Conservation (phyloP, 2,888 invertebrate genomes). For the Abrostola triplasia region DNA sequence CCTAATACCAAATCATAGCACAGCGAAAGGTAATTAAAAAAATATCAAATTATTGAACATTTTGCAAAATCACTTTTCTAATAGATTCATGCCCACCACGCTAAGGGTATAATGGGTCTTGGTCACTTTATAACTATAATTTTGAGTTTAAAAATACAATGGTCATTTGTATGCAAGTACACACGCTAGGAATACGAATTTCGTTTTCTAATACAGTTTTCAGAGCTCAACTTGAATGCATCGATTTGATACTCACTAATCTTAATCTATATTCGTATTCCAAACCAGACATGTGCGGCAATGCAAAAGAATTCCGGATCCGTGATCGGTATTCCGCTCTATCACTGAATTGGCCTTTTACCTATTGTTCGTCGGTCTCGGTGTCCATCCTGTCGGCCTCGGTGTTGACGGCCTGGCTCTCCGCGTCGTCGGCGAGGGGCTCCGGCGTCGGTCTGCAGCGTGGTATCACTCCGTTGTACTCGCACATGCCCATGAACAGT, state of each 20-base stretch:
- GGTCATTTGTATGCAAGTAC: no score
- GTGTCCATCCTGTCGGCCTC: conserved; percentile 54
- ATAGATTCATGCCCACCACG: background rate
- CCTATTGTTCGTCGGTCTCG: conserved; percentile 45
- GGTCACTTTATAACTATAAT: no score
- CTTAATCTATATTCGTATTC: no score
- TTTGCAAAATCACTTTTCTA: background rate
- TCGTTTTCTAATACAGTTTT: no score
- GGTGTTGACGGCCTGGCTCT: conserved; percentile 55
- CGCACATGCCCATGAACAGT: conserved; percentile 93
- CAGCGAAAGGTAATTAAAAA: conserved; percentile 1
- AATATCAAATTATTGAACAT: background rate
- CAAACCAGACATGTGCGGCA: background rate
- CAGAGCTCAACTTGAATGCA: no score
- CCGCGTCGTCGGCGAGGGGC: conserved; percentile 50
- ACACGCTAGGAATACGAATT: no score
- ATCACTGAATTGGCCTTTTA: background rate
- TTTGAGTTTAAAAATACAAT: no score
- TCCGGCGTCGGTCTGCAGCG: conserved; percentile 54
- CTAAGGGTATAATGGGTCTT: no score
- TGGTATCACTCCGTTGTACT: conserved; percentile 92
- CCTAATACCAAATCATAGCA: conserved; percentile 1
- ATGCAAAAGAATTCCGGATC: background rate
- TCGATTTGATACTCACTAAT: no score
- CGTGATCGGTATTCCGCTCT: background rate